phyloP scores from a whole-genome alignment of 2,888 invertebrate species.

The Diarsia dahlii region DNA sequence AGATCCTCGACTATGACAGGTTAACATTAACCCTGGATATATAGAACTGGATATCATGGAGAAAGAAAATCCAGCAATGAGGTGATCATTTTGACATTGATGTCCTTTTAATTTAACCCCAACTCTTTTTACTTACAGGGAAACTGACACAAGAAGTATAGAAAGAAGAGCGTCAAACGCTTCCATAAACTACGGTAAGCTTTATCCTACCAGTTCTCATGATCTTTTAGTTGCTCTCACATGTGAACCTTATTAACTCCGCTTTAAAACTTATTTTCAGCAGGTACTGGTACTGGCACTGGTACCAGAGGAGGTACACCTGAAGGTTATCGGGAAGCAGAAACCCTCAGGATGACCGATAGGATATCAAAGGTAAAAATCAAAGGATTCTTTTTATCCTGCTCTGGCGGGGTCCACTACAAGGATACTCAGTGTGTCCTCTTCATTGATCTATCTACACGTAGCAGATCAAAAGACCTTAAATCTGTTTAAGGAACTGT shows the following conservation, averaged over 20 bases:
- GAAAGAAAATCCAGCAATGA: not conserved
- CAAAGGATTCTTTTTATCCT: not conserved
- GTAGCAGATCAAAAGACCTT: not conserved
- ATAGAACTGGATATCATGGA: too few relatives aligned
- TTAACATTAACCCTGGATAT: too few relatives aligned
- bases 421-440: not conserved
- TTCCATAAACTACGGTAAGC: conserved; percentile 85
- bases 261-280: conserved; percentile 64
- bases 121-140: conserved; percentile 75
- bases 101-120: not conserved
- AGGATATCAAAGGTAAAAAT: conserved; percentile 80
- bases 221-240: not conserved
- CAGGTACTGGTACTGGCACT: conserved; percentile 74
- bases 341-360: conserved; percentile 86
- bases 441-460: not conserved
- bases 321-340: conserved; percentile 87
- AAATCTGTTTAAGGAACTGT: not conserved
- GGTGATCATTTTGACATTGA: not conserved
- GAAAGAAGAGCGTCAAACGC: conserved; percentile 89
- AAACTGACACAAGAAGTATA: conserved; percentile 82
- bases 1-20: too few relatives aligned
- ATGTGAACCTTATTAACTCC: not conserved
- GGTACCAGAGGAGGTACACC: conserved; percentile 82
- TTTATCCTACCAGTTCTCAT: not conserved
- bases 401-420: too few relatives aligned